Evolutionary conservation across 2,797 vertebrate species (phyloP).

Genomic region (Neomorphus geoffroyi): DNA sequence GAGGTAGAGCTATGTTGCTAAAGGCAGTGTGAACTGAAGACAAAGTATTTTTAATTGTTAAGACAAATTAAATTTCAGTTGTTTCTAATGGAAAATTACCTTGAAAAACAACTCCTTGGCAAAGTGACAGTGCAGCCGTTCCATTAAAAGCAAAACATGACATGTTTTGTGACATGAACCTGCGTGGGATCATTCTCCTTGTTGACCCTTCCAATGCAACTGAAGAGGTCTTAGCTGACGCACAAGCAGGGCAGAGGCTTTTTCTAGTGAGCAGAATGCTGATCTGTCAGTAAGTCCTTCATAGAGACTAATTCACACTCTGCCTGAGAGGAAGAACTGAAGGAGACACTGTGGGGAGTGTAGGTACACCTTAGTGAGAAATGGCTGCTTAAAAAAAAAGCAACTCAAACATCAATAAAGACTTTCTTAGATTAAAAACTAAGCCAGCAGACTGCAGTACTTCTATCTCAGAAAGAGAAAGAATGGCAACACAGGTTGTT

Average conservation of each 20-base stretch:
- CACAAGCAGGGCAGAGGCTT: not conserved
- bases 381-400: not conserved
- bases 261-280: not conserved
- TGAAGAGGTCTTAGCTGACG: not conserved
- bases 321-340: not conserved
- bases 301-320: not conserved
- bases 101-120: not conserved
- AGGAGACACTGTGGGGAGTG: not conserved
- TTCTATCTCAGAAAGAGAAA: not conserved
- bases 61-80: not conserved
- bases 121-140: not conserved
- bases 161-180: not conserved
- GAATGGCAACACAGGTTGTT: not conserved
- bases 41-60: not conserved
- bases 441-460: not conserved
- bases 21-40: not conserved
- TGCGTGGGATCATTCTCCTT: not conserved
- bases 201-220: not conserved
- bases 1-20: not conserved
- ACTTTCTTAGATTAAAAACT: not conserved
- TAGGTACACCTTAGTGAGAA: not conserved
- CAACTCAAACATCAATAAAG: not conserved
- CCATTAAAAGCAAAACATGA: not conserved
- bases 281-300: not conserved
- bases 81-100: not conserved